These are phyloP conservation scores for Torymus auratus DNA, from an alignment of 2,888 invertebrate genomes.

Conservation along the genomic window DNA sequence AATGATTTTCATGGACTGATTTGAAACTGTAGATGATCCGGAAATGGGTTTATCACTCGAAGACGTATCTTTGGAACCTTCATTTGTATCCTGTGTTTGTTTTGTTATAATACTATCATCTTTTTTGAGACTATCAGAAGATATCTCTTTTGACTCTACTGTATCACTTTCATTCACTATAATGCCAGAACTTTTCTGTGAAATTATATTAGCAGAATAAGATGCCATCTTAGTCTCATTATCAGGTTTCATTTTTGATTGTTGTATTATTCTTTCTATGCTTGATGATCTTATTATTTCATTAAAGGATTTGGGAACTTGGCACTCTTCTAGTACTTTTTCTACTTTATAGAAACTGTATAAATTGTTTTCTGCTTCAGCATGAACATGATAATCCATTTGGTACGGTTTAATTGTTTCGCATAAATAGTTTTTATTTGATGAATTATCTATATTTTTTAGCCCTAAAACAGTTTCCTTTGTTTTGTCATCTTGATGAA, in stretches of 20 bases:
- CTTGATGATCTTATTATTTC: constrained; percentile 58
- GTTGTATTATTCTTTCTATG: constrained; percentile 68
- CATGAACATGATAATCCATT: constrained; percentile 67
- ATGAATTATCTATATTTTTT: not conserved
- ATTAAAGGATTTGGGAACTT: constrained; percentile 50
- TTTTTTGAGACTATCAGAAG: too few relatives aligned
- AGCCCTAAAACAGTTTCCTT: not conserved
- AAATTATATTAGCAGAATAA: not conserved
- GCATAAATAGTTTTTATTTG: constrained; percentile 36
- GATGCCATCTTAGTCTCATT: not conserved
- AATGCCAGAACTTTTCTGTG: too few relatives aligned
- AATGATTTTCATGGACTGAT: constrained; percentile 13
- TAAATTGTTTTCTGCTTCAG: constrained; percentile 69
- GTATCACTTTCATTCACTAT: too few relatives aligned
- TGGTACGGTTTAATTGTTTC: constrained; percentile 69
- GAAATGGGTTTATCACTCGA: too few relatives aligned
- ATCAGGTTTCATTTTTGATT: constrained; percentile 67
- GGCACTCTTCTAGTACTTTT: constrained; percentile 64
- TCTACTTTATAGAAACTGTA: constrained; percentile 67
- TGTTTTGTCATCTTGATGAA: constrained; percentile 23
- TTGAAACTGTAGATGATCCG: too few relatives aligned
- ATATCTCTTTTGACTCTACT: too few relatives aligned
- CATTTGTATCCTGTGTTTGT: too few relatives aligned
- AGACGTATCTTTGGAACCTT: too few relatives aligned
- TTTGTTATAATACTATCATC: too few relatives aligned